These are phyloP conservation scores for Cyprinodon tularosa DNA, from an alignment of 2,113 vertebrate species.

Conservation along the genomic window DNA sequence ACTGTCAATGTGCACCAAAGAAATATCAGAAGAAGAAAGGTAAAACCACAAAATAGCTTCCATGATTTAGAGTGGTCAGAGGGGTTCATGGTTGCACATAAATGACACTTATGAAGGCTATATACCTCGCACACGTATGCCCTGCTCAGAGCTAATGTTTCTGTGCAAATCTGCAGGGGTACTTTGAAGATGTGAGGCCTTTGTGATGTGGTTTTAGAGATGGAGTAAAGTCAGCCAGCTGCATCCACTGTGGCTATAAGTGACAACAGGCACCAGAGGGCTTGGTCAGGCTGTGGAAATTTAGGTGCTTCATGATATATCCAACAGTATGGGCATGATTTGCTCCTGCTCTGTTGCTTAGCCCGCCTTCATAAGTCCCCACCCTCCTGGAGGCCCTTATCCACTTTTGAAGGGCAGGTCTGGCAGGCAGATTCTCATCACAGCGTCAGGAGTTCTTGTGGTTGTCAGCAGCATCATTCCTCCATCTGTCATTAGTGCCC, in stretches of 20 bases:
- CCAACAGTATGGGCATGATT: conserved; percentile 22
- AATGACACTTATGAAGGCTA: conserved; percentile 35
- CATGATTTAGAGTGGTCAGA: conserved; percentile 12
- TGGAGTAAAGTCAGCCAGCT: conserved; percentile 49
- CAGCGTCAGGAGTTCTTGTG: conserved; percentile 34
- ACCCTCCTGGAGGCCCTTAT: conserved; percentile 24
- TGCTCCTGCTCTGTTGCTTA: conserved; percentile 16
- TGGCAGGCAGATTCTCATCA: conserved; percentile 51
- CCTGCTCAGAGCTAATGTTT: conserved; percentile 22
- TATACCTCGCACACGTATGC: conserved; percentile 60
- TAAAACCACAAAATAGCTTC: conserved; percentile 12
- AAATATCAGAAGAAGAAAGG: conserved; percentile 3
- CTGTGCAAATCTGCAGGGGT: conserved; percentile 36
- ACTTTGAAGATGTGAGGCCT: conserved; percentile 71
- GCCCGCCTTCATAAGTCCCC: neutral
- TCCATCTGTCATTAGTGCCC: conserved; percentile 55
- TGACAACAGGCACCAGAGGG: conserved; percentile 54
- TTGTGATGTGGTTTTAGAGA: conserved; percentile 69
- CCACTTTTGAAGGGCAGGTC: conserved; percentile 32
- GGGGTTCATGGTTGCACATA: conserved; percentile 21
- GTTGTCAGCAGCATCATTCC: conserved; percentile 44
- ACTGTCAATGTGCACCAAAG: neutral
- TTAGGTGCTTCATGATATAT: conserved; percentile 20
- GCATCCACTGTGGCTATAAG: conserved; percentile 53
- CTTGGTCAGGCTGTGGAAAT: conserved; percentile 23